Evolutionary conservation across 2,113 vertebrate species (phyloP).

Genomic region (Leucosticte australis): DNA sequence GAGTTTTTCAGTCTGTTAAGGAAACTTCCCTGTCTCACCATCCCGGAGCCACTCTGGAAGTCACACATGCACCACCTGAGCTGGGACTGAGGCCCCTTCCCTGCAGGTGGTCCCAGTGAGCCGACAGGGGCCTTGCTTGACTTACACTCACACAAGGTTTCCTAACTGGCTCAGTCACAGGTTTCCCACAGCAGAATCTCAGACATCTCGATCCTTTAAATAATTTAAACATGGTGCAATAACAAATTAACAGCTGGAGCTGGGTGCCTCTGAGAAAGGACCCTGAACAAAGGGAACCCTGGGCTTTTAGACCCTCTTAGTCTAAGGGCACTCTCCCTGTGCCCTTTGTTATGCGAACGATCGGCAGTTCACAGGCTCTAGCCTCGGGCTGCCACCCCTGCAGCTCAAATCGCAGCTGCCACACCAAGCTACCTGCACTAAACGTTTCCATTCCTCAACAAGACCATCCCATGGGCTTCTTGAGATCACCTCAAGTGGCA

Average conservation of each 20-base stretch:
- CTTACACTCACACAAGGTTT: not conserved
- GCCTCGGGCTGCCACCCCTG: not conserved
- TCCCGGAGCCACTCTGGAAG: not conserved
- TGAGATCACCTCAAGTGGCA: not conserved
- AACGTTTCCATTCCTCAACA: not conserved
- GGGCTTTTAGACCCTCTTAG: not conserved
- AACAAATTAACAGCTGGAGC: not conserved
- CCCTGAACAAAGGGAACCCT: not conserved
- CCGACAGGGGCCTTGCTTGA: not conserved
- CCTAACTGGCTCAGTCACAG: not conserved
- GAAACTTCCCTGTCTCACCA: not conserved
- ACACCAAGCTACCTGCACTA: not conserved
- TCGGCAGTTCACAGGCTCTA: not conserved
- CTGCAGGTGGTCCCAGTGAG: not conserved
- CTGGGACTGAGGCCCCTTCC: not conserved
- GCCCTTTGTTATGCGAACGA: not conserved
- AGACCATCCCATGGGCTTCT: not conserved
- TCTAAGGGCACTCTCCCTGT: not conserved
- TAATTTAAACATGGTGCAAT: not conserved
- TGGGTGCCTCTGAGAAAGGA: not conserved
- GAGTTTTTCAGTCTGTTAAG: not conserved
- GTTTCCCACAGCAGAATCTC: not conserved
- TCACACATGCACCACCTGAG: not conserved
- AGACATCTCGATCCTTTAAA: not conserved
- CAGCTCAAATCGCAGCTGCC: not conserved